A percentile compares a stretch with the other conserved stretches of the same genome.
These are phyloP conservation scores for Hyphantria cunea DNA, from an alignment of 1,140 invertebrate species.

Conservation along the genomic window DNA sequence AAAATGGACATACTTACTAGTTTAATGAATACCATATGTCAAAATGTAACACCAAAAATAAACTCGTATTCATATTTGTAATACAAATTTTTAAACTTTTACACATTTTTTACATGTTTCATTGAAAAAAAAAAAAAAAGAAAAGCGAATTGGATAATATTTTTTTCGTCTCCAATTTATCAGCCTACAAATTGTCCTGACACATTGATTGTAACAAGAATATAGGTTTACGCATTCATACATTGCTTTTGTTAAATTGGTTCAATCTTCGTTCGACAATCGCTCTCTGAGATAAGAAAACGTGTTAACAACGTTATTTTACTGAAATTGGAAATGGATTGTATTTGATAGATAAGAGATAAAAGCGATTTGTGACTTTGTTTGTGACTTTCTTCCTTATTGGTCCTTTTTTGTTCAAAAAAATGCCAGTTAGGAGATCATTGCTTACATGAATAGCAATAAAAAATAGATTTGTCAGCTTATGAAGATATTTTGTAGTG, in stretches of 20 bases:
- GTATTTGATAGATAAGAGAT: slow-evolving; percentile 24
- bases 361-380: slow-evolving; percentile 7
- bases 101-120: no score
- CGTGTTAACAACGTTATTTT: slow-evolving; percentile 31
- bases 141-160: background rate
- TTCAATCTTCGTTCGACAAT: slow-evolving; percentile 37
- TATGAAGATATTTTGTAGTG: no score
- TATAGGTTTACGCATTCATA: slow-evolving; percentile 12
- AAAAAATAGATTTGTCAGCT: no score
- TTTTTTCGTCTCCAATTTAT: background rate
- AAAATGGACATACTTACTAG: no score
- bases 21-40: no score
- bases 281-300: slow-evolving; percentile 29
- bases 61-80: no score
- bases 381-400: background rate
- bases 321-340: slow-evolving; percentile 22
- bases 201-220: background rate
- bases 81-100: no score
- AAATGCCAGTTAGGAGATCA: no score
- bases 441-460: no score
- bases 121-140: no score
- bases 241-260: slow-evolving; percentile 39
- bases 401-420: background rate
- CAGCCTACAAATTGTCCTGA: background rate
- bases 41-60: no score